phyloP scores from a whole-genome alignment of 2,113 vertebrate genomes.

The Todiramphus chloris region DNA sequence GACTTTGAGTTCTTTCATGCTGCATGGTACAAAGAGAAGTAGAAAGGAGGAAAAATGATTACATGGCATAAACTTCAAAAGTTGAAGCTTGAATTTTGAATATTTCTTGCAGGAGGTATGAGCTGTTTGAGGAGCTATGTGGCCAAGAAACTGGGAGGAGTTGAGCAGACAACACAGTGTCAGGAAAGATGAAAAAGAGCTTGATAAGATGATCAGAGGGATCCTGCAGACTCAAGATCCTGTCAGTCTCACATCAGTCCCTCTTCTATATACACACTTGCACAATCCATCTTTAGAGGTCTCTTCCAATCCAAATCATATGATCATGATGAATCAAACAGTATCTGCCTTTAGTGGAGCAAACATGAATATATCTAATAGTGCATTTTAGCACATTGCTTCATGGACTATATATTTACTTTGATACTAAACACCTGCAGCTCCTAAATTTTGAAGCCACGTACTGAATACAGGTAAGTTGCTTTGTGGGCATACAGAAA shows the following conservation, averaged over 20 bases:
- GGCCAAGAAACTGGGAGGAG: background rate
- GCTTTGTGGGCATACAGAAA: background rate
- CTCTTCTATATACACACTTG: background rate
- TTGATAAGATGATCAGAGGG: background rate
- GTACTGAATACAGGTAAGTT: background rate
- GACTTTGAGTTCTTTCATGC: background rate
- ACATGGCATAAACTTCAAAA: background rate
- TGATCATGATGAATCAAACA: background rate
- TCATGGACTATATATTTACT: background rate
- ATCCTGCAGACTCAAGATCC: background rate
- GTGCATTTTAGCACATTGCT: background rate
- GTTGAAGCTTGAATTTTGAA: background rate
- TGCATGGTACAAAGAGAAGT: background rate
- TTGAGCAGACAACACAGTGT: background rate
- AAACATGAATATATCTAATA: background rate
- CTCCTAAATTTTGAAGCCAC: background rate
- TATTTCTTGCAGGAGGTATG: background rate
- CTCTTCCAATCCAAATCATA: background rate
- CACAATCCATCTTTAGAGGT: background rate
- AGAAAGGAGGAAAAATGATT: background rate
- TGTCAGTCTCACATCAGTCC: background rate
- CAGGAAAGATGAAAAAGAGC: background rate
- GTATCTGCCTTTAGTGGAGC: background rate
- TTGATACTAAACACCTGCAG: background rate
- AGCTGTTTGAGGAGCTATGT: background rate